These are phyloP conservation scores for Petrolisthes cinctipes DNA, from an alignment of 2,888 invertebrate species.

Conservation along the genomic window DNA sequence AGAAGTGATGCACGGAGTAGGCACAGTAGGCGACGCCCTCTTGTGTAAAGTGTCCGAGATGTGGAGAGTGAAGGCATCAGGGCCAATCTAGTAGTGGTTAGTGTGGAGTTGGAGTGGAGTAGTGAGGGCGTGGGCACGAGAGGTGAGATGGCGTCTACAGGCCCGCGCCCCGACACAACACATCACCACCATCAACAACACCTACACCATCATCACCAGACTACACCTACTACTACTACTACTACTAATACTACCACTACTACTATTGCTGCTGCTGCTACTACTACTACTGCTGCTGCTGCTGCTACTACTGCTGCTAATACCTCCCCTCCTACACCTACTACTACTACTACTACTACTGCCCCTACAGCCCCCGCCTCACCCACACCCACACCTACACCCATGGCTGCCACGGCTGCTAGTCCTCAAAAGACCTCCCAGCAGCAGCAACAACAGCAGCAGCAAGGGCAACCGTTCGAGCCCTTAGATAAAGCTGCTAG, in stretches of 20 bases:
- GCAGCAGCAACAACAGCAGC: slow-evolving; percentile 57
- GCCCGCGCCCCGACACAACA: slow-evolving; percentile 52
- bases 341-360: background rate
- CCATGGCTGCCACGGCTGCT: slow-evolving; percentile 25
- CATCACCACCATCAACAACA: too few species aligned
- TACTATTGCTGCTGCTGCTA: too few species aligned
- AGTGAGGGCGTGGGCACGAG: slow-evolving; percentile 46
- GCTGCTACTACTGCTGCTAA: background rate
- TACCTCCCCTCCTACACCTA: background rate
- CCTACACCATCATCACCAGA: too few species aligned
- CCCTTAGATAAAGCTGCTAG: slow-evolving; percentile 63
- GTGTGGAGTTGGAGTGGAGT: slow-evolving; percentile 42
- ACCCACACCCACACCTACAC: slow-evolving; percentile 14
- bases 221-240: too few species aligned
- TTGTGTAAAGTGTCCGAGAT: slow-evolving; percentile 44
- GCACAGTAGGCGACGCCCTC: slow-evolving; percentile 51
- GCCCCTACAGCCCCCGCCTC: slow-evolving; percentile 23
- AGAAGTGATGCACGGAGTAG: slow-evolving; percentile 44
- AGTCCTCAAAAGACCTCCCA: slow-evolving; percentile 47
- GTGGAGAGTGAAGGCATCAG: slow-evolving; percentile 22
- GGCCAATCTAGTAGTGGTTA: slow-evolving; percentile 42
- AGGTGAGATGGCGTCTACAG: slow-evolving; percentile 54
- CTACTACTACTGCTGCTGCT: too few species aligned
- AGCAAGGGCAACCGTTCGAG: slow-evolving; percentile 62
- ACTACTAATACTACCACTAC: too few species aligned